A percentile compares a stretch with the other conserved stretches of the same genome.
Evolutionary conservation across 2,797 vertebrate species (phyloP).

Genomic region (Rachycentron canadum): DNA sequence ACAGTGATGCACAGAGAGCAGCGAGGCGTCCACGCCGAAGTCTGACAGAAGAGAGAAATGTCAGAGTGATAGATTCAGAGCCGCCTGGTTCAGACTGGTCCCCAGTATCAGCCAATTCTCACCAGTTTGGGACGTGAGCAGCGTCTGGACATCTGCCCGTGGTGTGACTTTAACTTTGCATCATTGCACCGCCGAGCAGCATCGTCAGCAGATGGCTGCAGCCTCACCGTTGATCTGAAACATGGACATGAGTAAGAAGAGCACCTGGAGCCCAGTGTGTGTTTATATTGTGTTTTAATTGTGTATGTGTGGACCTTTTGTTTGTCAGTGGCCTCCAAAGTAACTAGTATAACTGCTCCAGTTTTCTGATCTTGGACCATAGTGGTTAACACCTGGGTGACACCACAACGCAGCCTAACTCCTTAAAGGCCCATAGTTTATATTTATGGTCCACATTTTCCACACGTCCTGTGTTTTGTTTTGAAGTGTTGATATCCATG

Average conservation of each 20-base stretch:
- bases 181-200: slow-evolving; percentile 11
- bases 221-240: slow-evolving; percentile 12
- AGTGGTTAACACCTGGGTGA: background rate
- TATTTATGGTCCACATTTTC: too few species aligned
- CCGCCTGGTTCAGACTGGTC: background rate
- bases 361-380: background rate
- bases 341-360: background rate
- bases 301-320: too few species aligned
- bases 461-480: too few species aligned
- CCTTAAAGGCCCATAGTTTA: too few species aligned
- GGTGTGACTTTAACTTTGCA: slow-evolving; percentile 1
- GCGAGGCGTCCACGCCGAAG: background rate
- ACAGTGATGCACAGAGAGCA: background rate
- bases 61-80: background rate
- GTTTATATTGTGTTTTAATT: background rate
- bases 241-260: background rate
- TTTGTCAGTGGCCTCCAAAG: background rate
- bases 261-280: slow-evolving; percentile 45
- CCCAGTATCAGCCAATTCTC: background rate
- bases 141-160: background rate
- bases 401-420: too few species aligned
- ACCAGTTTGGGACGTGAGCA: background rate
- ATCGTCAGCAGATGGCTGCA: slow-evolving; percentile 47
- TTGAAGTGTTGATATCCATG: too few species aligned
- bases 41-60: background rate